Evolutionary conservation across 2,888 invertebrate genomes (phyloP).

Genomic region (Bugula neritina): DNA sequence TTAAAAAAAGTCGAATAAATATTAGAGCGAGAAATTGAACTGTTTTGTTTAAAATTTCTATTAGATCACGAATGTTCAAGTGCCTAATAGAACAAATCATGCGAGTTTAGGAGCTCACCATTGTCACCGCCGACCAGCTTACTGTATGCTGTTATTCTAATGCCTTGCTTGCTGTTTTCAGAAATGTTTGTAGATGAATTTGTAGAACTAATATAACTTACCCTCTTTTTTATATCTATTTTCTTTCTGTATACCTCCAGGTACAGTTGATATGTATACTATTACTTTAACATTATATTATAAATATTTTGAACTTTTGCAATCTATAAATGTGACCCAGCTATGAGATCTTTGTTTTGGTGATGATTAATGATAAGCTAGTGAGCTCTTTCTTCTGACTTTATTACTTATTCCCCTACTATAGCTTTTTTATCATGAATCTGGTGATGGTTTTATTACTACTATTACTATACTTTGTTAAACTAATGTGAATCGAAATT

Average conservation of each 20-base stretch:
- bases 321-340: background rate
- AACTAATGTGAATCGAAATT: no score
- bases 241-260: no score
- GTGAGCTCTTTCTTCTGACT: background rate
- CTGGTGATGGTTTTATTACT: conserved; percentile 25
- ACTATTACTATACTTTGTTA: no score
- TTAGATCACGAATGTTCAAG: background rate
- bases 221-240: background rate
- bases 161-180: background rate
- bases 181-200: background rate
- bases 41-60: background rate
- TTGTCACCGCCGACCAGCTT: no score
- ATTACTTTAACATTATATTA: background rate
- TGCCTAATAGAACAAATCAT: background rate
- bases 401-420: background rate
- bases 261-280: no score
- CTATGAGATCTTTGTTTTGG: background rate
- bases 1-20: no score
- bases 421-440: conserved; percentile 20
- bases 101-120: no score
- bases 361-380: background rate
- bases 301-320: conserved; percentile 9
- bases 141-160: no score
- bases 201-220: background rate
- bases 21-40: no score